Evolutionary conservation across 1,140 invertebrate species (phyloP), one percentile per base, ranked within the genome.

Genomic region (Scaptomyza hsui): DNA sequence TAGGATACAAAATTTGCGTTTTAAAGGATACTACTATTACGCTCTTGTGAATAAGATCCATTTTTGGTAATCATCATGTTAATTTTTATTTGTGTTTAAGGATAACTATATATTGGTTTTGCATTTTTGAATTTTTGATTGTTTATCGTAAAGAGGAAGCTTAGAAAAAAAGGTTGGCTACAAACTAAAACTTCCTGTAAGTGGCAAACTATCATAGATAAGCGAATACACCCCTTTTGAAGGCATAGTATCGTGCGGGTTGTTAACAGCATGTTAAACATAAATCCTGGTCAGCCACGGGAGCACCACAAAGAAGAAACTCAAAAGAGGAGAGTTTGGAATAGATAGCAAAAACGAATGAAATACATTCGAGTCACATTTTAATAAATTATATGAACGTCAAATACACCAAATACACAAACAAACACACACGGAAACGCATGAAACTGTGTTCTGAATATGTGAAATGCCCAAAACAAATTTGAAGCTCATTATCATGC

Each of bases 401-500:
- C 51, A 59, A 71, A 56, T 71, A 42, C 32, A 47, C 16, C 10
- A 42, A 10, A 39, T 19, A 5, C 29, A 3, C 10, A 44, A 18
- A 47, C 32, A 39, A 24, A 51, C 10, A 32, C 37, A 62, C 35
- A 63, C 49, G 21, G 18, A 44, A 9, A 18, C 13, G 26, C 24
- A 37, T 35, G n/a, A 16, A 24, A 35, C 24, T 52, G 44, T 29
- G 42, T 55, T 47, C 41, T 55, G 45, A 19, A 24, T 26, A 55
- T 73, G 42, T 72, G 59, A 53, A 56, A 59, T 32, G 44, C 13
- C 10, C 41, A 13, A 44, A 75, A 72, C 72, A 80, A 80, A 72
- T 80, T 78, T 75, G 47, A 61, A 57, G 67, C 78, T 80, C 75
- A 80, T 80, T 80, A 80, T 75, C 72, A 80, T 80, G 67, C 67